Evolutionary conservation across 2,888 invertebrate genomes (phyloP).

Genomic region (Morpho deidamia): DNA sequence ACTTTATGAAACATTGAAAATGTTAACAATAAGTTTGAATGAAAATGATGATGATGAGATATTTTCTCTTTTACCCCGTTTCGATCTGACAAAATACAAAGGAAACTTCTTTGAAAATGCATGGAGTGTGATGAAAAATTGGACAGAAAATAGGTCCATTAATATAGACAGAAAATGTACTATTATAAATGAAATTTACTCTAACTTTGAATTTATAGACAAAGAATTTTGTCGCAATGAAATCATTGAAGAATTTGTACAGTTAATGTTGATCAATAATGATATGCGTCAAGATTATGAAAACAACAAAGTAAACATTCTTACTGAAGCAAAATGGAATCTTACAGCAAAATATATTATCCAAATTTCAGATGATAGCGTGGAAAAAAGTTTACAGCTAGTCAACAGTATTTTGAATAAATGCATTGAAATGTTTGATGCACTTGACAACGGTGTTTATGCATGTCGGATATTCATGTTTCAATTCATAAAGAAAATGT

Average conservation of each 20-base stretch:
- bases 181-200: slow-evolving; percentile 31
- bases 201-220: slow-evolving; percentile 29
- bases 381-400: slow-evolving; percentile 10
- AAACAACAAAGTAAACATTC: slow-evolving; percentile 9
- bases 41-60: slow-evolving; percentile 43
- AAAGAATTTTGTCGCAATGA: slow-evolving; percentile 28
- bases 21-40: slow-evolving; percentile 35
- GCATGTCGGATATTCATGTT: slow-evolving; percentile 1
- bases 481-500: slow-evolving; percentile 4
- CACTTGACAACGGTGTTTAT: neutral
- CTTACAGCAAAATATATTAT: slow-evolving; percentile 24
- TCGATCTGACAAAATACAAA: slow-evolving; percentile 30
- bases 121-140: slow-evolving; percentile 38
- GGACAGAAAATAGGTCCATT: slow-evolving; percentile 30
- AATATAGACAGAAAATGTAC: slow-evolving; percentile 30
- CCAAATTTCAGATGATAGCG: slow-evolving; percentile 4
- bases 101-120: slow-evolving; percentile 32
- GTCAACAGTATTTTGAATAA: slow-evolving; percentile 1
- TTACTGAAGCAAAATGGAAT: slow-evolving; percentile 34
- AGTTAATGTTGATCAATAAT: slow-evolving; percentile 27
- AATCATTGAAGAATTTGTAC: slow-evolving; percentile 38
- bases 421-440: slow-evolving; percentile 5
- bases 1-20: slow-evolving; percentile 39
- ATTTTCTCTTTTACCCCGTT: slow-evolving; percentile 30
- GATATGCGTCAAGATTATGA: slow-evolving; percentile 15